phyloP scores from a whole-genome alignment of 1,140 invertebrate species.

The Cyphomyrmex costatus region DNA sequence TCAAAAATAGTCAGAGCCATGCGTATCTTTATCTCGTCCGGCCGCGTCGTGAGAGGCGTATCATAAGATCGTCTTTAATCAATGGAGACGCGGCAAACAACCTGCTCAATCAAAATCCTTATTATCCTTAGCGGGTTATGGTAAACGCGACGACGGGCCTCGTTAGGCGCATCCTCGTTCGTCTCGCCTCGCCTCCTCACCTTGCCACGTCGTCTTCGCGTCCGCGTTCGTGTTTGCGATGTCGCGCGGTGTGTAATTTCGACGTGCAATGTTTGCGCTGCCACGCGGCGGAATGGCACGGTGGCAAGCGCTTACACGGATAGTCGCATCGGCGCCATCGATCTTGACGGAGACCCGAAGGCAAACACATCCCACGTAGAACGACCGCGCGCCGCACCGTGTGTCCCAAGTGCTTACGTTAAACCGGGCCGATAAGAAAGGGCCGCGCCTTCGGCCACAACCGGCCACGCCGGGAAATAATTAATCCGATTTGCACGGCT shows the following conservation, averaged over 20 bases:
- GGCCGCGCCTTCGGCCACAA: conserved; percentile 41
- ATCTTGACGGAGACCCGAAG: conserved; percentile 44
- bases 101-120: conserved; percentile 58
- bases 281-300: conserved; percentile 20
- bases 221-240: conserved; percentile 43
- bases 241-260: conserved; percentile 55
- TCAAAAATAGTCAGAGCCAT: neutral
- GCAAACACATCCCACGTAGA: conserved; percentile 35
- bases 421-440: conserved; percentile 55
- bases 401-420: conserved; percentile 34
- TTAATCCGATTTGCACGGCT: conserved; percentile 62
- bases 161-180: conserved; percentile 53
- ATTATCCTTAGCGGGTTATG: conserved; percentile 46
- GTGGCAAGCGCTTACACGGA: conserved; percentile 39
- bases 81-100: conserved; percentile 53
- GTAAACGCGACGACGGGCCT: conserved; percentile 50
- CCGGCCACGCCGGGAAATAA: conserved; percentile 50
- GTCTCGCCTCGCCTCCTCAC: neutral
- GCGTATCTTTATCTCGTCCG: neutral
- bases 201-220: conserved; percentile 17
- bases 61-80: conserved; percentile 42
- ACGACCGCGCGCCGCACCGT: neutral
- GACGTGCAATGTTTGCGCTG: conserved; percentile 52
- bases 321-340: conserved; percentile 56
- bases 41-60: neutral